Evolutionary conservation across 2,797 vertebrate species (phyloP).

Genomic region (Uromys caudimaculatus): DNA sequence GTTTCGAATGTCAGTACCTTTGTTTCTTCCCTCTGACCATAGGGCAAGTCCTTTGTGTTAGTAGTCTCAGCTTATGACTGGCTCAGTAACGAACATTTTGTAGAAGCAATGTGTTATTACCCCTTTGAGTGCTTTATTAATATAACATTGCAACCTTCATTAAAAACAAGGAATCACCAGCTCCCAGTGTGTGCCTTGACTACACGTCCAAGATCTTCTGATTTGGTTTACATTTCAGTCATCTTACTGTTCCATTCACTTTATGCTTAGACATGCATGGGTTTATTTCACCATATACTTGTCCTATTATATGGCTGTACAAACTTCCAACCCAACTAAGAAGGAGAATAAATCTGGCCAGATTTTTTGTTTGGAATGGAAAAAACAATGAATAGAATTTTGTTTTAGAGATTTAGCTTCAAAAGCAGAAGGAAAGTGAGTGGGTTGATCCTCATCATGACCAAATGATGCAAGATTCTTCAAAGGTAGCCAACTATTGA

Average conservation of each 20-base stretch:
- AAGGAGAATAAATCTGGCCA: slow-evolving; percentile 53
- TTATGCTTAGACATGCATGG: neutral
- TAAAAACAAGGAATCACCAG: neutral
- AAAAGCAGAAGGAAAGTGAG: slow-evolving; percentile 65
- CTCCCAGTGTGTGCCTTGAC: neutral
- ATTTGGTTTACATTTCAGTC: neutral
- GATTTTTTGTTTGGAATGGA: slow-evolving; percentile 50
- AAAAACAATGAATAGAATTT: slow-evolving; percentile 45
- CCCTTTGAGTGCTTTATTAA: slow-evolving; percentile 16
- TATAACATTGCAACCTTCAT: neutral
- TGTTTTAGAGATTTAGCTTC: slow-evolving; percentile 64
- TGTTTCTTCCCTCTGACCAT: neutral
- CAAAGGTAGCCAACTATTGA: slow-evolving; percentile 70
- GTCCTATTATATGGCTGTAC: neutral
- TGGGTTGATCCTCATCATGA: slow-evolving; percentile 57
- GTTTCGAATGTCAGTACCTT: neutral
- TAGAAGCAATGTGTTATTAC: neutral
- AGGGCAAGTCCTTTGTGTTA: neutral
- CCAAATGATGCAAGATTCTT: slow-evolving; percentile 48
- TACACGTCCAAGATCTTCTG: neutral
- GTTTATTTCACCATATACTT: neutral
- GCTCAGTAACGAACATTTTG: neutral
- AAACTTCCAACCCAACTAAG: slow-evolving; percentile 46
- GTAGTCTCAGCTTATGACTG: neutral
- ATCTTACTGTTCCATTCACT: neutral